These are phyloP conservation scores for Hylaeus anthracinus DNA, from an alignment of 1,140 invertebrate genomes.

Conservation along the genomic window DNA sequence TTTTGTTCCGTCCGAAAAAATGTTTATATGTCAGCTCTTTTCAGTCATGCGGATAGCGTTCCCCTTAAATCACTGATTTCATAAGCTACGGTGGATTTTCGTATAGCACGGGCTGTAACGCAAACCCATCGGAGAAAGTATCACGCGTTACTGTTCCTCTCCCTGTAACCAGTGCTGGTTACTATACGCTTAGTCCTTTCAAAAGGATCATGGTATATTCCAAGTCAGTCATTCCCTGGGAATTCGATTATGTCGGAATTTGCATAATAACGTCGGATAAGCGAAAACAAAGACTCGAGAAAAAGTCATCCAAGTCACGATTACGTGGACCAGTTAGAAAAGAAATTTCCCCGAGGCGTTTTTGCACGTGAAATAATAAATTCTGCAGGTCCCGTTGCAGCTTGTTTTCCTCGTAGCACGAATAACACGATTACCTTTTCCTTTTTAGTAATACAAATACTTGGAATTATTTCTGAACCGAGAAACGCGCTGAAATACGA, in stretches of 20 bases:
- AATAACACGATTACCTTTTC: neutral
- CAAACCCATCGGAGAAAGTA: constrained; percentile 45
- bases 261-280: neutral
- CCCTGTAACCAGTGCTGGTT: neutral
- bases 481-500: neutral
- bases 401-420: neutral
- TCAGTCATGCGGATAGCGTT: too few relatives aligned
- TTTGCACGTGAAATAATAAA: constrained; percentile 14
- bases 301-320: neutral
- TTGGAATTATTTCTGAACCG: neutral
- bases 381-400: neutral
- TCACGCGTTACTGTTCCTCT: neutral
- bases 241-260: constrained; percentile 2
- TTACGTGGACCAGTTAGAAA: neutral
- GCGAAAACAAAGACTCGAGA: neutral
- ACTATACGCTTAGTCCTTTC: neutral
- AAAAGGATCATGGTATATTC: too few relatives aligned
- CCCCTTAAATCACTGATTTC: too few relatives aligned
- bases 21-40: too few relatives aligned
- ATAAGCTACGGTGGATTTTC: too few relatives aligned
- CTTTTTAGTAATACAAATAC: neutral
- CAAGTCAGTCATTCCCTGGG: neutral
- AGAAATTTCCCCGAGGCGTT: constrained; percentile 6
- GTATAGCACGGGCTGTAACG: neutral
- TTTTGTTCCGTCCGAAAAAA: too few relatives aligned